Evolutionary conservation across 2,797 vertebrate genomes (phyloP).

Genomic region (Cottoperca gobio): DNA sequence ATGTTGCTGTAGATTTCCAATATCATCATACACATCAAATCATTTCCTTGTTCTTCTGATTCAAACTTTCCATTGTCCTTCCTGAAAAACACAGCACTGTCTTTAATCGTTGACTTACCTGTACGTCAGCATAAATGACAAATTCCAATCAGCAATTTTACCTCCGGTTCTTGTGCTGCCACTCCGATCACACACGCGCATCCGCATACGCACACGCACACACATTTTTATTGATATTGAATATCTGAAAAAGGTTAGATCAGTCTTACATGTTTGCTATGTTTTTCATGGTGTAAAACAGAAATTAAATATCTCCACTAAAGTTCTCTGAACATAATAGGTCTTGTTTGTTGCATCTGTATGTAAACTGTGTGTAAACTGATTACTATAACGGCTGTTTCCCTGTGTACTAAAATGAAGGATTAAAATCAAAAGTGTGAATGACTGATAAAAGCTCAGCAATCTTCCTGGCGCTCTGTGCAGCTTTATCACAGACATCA

Average conservation of each 20-base stretch:
- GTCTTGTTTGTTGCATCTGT: too few relatives aligned
- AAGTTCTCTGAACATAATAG: too few relatives aligned
- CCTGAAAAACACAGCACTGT: background rate
- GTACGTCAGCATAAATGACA: too few relatives aligned
- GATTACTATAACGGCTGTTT: background rate
- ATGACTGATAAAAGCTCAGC: constrained; percentile 1
- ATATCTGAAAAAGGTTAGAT: too few relatives aligned
- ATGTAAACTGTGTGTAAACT: too few relatives aligned
- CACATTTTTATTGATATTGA: too few relatives aligned
- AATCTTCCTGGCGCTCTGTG: background rate
- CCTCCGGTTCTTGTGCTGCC: background rate
- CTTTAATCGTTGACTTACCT: background rate
- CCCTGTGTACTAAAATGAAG: too few relatives aligned
- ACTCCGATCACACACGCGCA: background rate
- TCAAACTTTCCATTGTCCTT: background rate
- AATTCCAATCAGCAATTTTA: background rate
- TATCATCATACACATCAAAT: background rate
- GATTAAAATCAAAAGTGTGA: constrained; percentile 1
- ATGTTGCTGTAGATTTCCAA: background rate
- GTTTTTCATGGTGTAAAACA: too few relatives aligned
- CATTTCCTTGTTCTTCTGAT: background rate
- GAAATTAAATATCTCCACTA: too few relatives aligned
- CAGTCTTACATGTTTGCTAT: too few relatives aligned
- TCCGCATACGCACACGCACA: background rate
- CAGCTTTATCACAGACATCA: constrained; percentile 2